Conservation (phyloP, 2,113 vertebrate genomes). For the Scomber colias region DNA sequence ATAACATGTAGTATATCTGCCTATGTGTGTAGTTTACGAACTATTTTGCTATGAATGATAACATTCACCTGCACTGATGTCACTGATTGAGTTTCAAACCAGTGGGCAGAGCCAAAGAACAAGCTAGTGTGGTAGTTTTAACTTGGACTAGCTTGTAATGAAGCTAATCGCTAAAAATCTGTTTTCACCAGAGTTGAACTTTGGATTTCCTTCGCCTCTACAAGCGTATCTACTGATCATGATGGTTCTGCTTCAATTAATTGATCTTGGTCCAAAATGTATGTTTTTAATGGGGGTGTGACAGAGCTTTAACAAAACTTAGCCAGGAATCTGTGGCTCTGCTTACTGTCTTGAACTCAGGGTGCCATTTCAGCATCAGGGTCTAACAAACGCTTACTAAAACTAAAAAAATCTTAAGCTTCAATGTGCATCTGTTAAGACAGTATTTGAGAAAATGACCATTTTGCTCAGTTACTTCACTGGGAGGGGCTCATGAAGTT, state of each 20-base stretch:
- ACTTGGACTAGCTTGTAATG: neutral
- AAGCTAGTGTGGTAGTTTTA: no score
- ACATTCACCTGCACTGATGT: neutral
- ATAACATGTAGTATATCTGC: neutral
- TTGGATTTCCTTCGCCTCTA: no score
- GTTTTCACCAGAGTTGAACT: no score
- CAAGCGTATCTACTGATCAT: no score
- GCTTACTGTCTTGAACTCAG: neutral
- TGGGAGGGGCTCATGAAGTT: neutral
- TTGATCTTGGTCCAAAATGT: no score
- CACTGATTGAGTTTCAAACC: no score
- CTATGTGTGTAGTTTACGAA: neutral
- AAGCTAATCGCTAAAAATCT: neutral
- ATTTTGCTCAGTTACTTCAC: slow-evolving; percentile 1
- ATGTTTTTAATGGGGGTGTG: no score
- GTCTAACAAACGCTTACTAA: neutral
- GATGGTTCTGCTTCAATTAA: no score
- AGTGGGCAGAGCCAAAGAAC: no score
- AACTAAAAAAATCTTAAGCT: neutral
- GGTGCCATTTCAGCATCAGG: neutral
- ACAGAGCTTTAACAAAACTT: no score
- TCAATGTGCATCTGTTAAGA: neutral
- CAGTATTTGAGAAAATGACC: neutral
- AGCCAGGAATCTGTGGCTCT: neutral
- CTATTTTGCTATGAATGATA: neutral